Evolutionary conservation across 2,888 invertebrate genomes (phyloP).

Genomic region (Aplocera efformata): DNA sequence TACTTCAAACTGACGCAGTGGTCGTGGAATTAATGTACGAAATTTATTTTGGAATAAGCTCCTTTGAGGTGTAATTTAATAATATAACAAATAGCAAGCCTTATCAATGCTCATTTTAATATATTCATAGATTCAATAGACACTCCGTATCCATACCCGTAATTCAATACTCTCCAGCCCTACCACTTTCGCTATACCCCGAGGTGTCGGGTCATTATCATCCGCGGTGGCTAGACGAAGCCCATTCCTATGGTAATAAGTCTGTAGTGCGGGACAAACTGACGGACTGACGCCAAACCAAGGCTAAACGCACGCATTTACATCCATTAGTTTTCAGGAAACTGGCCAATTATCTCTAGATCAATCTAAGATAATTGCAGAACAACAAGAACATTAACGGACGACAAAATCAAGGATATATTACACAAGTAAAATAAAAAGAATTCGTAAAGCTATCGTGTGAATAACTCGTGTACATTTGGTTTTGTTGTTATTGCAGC

Average conservation of each 20-base stretch:
- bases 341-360: slow-evolving; percentile 32
- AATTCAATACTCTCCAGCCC: slow-evolving; percentile 10
- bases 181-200: slow-evolving; percentile 59
- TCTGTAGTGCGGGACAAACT: slow-evolving; percentile 36
- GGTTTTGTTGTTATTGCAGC: slow-evolving; percentile 9
- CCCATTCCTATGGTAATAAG: slow-evolving; percentile 71
- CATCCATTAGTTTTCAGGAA: slow-evolving; percentile 58
- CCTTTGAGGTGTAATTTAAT: too few species aligned
- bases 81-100: too few species aligned
- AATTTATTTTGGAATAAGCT: too few species aligned
- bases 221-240: slow-evolving; percentile 48
- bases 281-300: slow-evolving; percentile 36
- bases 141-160: slow-evolving; percentile 10
- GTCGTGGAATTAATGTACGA: too few species aligned
- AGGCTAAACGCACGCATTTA: slow-evolving; percentile 51
- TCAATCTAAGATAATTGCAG: slow-evolving; percentile 12
- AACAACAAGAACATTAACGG: slow-evolving; percentile 2
- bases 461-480: slow-evolving; percentile 1
- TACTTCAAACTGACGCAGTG: too few species aligned
- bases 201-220: slow-evolving; percentile 61
- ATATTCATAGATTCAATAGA: slow-evolving; percentile 6
- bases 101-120: neutral
- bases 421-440: too few species aligned
- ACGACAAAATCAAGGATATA: too few species aligned
- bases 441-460: neutral